Evolutionary conservation across 2,113 vertebrate genomes (phyloP).

Genomic region (Larimichthys polyactis): DNA sequence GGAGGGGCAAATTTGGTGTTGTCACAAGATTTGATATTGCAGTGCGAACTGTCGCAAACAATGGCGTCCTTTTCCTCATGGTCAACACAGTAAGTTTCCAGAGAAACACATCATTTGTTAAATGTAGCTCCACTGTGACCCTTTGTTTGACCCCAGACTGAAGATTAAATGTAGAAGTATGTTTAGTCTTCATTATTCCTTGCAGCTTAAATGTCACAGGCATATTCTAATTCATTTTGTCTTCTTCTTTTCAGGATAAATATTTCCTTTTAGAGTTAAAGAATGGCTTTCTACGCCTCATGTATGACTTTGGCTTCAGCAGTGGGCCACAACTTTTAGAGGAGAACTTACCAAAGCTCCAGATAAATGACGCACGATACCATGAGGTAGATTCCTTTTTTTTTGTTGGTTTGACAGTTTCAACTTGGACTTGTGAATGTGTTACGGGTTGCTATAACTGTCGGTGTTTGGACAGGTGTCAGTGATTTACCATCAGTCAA

Average conservation of each 20-base stretch:
- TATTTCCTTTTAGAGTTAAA: constrained; percentile 95
- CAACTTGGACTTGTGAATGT: background rate
- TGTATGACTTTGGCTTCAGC: constrained; percentile 95
- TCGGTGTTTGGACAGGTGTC: constrained; percentile 88
- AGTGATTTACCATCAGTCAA: constrained; percentile 97
- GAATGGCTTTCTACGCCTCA: constrained; percentile 89
- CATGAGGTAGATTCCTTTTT: constrained; percentile 90
- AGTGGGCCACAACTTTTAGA: constrained; percentile 88
- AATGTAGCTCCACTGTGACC: background rate
- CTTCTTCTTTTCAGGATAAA: constrained; percentile 85
- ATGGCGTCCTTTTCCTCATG: constrained; percentile 93
- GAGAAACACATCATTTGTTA: background rate
- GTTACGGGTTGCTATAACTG: background rate
- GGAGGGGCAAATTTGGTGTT: constrained; percentile 86
- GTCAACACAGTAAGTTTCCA: constrained; percentile 89
- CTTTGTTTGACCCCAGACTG: background rate
- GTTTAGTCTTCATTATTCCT: background rate
- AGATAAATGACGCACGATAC: constrained; percentile 95
- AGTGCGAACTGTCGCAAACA: constrained; percentile 91
- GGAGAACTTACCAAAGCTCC: constrained; percentile 88
- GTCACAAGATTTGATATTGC: constrained; percentile 97
- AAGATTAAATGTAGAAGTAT: background rate
- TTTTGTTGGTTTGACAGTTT: background rate
- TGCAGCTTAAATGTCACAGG: background rate
- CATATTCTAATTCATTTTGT: constrained; percentile 1